Evolutionary conservation across 2,113 vertebrate genomes (phyloP), one percentile per base, ranked within the genome.

Genomic region (Drymodes brunneopygia): DNA sequence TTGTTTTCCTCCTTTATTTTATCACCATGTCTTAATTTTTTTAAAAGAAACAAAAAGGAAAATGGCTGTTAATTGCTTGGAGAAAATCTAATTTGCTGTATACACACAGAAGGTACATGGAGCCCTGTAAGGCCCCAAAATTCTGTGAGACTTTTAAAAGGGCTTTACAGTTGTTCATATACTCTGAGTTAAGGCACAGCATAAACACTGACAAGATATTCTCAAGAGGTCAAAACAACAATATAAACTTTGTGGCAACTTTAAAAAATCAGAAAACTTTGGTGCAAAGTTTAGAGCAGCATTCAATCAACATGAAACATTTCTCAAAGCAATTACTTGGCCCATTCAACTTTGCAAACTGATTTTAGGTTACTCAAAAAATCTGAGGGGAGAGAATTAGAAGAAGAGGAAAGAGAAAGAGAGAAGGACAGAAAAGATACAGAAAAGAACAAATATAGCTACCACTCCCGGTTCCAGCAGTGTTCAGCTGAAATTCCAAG

Each of bases 381-480:
- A 35, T 57, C 42, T 20, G 29, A 25, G 16, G 25, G 48, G 12
- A 66, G 12, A 48, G 1, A 74, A 29, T 24, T 38, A 47, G 10
- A 48, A 62, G 45, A 18, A 51, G 19, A 25, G 50, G 54, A 35
- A 62, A 27, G 33, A 33, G 27, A 25, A 33, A 11, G 27, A 36
- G 11, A 33, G 11, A n/a, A 74, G 18, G 17, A 42, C 16, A 75
- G 44, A 31, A 35, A 75, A 75, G 1, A 31, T 31, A 42, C 2
- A 66, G 8, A 50, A 44, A 77, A 44, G 21, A 44, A 22, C 5
- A 36, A 50, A 50, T 18, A 36, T 13, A 50, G 31, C 7, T 50
- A 29, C 8, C 10, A 18, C 6, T 36, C 11, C 31, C 44, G 31
- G 4, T 58, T 67, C 25, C 36, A 50, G 21, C 0, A 0, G 27